Conservation (phyloP, 2,113 vertebrate genomes). For the Sphyrna mokarran region DNA sequence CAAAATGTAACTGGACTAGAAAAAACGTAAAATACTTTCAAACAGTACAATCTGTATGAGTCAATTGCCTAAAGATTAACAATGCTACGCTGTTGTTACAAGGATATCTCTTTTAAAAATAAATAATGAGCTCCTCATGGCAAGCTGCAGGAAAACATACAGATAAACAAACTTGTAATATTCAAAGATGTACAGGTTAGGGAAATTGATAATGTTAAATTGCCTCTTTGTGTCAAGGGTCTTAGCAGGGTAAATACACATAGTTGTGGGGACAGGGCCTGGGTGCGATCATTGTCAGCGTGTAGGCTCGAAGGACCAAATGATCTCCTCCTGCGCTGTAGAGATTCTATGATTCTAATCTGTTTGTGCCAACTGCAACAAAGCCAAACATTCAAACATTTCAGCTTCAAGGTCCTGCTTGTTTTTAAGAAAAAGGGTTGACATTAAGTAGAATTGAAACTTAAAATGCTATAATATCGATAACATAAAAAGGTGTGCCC, state of each 20-base stretch:
- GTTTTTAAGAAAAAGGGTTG: neutral
- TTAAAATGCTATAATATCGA: neutral
- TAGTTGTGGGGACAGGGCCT: too few species aligned
- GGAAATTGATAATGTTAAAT: too few species aligned
- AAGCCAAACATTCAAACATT: neutral
- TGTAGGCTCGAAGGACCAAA: too few species aligned
- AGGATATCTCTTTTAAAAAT: neutral
- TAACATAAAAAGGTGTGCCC: neutral
- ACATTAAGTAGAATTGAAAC: neutral
- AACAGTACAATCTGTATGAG: neutral
- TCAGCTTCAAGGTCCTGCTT: neutral
- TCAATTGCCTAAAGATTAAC: neutral
- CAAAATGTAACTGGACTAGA: neutral
- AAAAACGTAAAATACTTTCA: neutral
- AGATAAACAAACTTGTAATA: neutral
- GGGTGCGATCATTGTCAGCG: too few species aligned
- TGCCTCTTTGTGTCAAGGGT: too few species aligned
- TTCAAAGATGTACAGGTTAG: too few species aligned
- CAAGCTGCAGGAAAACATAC: neutral
- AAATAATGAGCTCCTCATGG: neutral
- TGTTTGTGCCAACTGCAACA: neutral
- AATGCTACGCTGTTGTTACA: neutral
- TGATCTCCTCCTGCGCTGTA: too few species aligned
- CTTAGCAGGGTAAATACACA: too few species aligned
- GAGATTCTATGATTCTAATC: neutral